These are phyloP conservation scores for Habropoda laboriosa DNA, from an alignment of 1,140 invertebrate genomes.

Conservation along the genomic window DNA sequence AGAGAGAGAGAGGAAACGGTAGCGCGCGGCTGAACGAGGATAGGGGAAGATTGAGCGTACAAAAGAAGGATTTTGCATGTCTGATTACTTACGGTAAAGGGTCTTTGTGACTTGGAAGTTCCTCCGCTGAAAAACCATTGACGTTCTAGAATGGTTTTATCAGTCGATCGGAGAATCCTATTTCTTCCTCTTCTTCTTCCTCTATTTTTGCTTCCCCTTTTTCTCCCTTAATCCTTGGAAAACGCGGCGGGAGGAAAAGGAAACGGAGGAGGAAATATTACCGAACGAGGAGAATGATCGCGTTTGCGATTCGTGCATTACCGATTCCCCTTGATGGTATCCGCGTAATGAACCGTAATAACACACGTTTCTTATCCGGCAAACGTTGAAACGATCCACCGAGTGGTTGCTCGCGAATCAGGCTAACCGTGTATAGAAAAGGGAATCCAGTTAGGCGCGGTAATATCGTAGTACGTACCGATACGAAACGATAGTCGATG, in stretches of 20 bases:
- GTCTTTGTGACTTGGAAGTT: slow-evolving; percentile 62
- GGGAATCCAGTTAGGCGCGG: not conserved
- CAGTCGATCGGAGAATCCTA: slow-evolving; percentile 38
- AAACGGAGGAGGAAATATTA: not conserved
- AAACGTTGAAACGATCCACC: slow-evolving; percentile 5
- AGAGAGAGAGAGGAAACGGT: not conserved
- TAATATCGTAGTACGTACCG: slow-evolving; percentile 47
- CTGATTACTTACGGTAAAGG: slow-evolving; percentile 67
- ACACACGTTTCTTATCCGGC: not conserved
- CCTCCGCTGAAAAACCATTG: slow-evolving; percentile 60
- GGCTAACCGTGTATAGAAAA: not conserved
- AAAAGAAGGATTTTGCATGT: slow-evolving; percentile 70
- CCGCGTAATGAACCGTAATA: slow-evolving; percentile 26
- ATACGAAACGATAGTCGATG: slow-evolving; percentile 41
- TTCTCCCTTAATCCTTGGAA: not conserved
- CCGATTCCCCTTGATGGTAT: not conserved
- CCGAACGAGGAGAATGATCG: not conserved
- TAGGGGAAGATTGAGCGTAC: slow-evolving; percentile 30
- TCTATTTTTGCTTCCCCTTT: not conserved
- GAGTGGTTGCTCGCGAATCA: not conserved
- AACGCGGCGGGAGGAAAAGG: not conserved
- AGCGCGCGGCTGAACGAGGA: slow-evolving; percentile 26
- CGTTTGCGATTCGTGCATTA: slow-evolving; percentile 9
- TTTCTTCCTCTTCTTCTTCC: slow-evolving; percentile 13
- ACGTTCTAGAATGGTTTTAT: slow-evolving; percentile 50